Conservation (phyloP, 2,888 invertebrate species). For the Lepidochrysops patricia region DNA sequence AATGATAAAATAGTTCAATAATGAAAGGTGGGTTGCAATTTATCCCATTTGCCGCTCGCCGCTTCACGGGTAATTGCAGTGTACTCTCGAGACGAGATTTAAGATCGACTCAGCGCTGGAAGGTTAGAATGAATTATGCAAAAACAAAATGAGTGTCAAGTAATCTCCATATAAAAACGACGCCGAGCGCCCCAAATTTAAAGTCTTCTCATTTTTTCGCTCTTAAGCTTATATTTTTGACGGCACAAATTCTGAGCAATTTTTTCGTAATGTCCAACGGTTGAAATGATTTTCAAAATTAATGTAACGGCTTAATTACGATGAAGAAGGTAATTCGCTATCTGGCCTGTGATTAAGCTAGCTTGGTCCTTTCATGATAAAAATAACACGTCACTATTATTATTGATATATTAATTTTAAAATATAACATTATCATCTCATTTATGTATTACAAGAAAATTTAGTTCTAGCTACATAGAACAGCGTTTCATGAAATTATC, state of each 20-base stretch:
- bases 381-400: too few relatives aligned
- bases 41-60: constrained; percentile 17
- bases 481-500: too few relatives aligned
- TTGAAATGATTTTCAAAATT: neutral
- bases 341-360: neutral
- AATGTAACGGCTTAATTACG: neutral
- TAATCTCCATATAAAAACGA: constrained; percentile 24
- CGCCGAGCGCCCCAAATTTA: constrained; percentile 23
- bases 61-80: constrained; percentile 24
- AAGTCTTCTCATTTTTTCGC: constrained; percentile 26
- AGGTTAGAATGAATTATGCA: constrained; percentile 28
- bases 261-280: constrained; percentile 2
- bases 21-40: neutral
- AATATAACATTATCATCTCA: too few relatives aligned
- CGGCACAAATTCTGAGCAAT: constrained; percentile 16
- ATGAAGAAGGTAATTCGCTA: neutral
- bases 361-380: neutral
- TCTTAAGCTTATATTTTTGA: constrained; percentile 21
- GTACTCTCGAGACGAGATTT: constrained; percentile 24
- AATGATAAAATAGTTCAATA: neutral
- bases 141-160: constrained; percentile 28
- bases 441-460: too few relatives aligned
- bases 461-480: too few relatives aligned
- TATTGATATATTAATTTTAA: neutral
- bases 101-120: constrained; percentile 24